These are phyloP conservation scores for Geopemphigus sp. DNA, from an alignment of 1,140 invertebrate species.

Conservation along the genomic window DNA sequence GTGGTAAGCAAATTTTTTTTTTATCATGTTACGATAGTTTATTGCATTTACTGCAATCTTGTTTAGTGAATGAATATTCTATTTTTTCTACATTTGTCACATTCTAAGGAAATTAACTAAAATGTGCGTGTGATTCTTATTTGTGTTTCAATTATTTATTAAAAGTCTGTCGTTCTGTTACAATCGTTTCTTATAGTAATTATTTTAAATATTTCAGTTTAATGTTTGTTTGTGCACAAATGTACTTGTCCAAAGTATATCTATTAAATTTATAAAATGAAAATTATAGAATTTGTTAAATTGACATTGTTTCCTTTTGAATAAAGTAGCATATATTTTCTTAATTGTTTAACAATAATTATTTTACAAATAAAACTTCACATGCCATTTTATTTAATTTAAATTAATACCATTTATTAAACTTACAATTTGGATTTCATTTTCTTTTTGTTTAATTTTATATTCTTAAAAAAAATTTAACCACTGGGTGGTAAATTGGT, in stretches of 20 bases:
- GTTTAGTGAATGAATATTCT: neutral
- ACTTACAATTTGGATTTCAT: too few relatives aligned
- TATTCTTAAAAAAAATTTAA: too few relatives aligned
- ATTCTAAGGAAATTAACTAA: neutral
- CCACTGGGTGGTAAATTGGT: too few relatives aligned
- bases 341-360: neutral
- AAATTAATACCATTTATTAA: too few relatives aligned
- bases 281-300: neutral
- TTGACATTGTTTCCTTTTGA: neutral
- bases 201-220: too few relatives aligned
- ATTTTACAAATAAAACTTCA: neutral
- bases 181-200: neutral
- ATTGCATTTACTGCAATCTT: neutral
- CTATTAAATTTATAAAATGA: neutral
- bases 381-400: neutral
- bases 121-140: neutral
- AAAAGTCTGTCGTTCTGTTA: neutral
- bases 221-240: neutral
- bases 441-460: too few relatives aligned
- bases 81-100: neutral
- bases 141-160: neutral
- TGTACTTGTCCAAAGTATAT: neutral
- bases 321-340: neutral
- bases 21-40: neutral
- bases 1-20: slow-evolving; percentile 58